Base-by-base conservation (phyloP, 2,888 invertebrate genomes). In the Latheticus oryzae region DNA sequence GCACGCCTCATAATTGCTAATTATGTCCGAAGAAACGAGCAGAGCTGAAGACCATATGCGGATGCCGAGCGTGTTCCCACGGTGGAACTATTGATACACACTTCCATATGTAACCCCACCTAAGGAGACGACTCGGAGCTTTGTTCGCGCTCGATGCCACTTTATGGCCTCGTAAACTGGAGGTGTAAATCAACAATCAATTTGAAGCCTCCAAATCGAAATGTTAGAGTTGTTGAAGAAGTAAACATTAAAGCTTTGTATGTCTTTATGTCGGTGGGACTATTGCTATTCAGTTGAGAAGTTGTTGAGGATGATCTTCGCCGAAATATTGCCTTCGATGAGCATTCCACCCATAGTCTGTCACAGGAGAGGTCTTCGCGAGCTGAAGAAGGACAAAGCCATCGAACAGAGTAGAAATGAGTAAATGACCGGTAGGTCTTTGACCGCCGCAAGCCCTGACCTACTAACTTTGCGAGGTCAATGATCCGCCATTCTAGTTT, bases 401-500 rank as follows among this genome's bases (percentile, higher is more conserved):
- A 40, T 26, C 68, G 70, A 73, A 71, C 69, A 71, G 66, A 73
- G 73, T 73, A 54, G 60, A 58, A 60, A 60, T 72, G 69, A 76
- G 77, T 75, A 76, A 76, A 77, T 72, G 77, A 78, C 77, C 77
- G 76, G 61, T 60, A 71, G 76, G 75, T 78, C 75, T 72, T 71
- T 73, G 76, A 76, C 77, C 77, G 75, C 71, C 71, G 70, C 71
- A 66, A 77, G 77, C 77, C 77, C 77, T 78, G 78, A 78, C 78
- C 77, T 64, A 78, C 76, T 78, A 77, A 78, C 78, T 78, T 77
- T 72, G 77, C 77, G 77, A 78, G 78, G 77, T 77, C 76, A 73
- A 76, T 72, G 76, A 75, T 76, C 77, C 74, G 77, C 76, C 76
- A 78, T 78, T 78, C 78, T 77, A 78, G 76, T 78, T 78, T 77